Evolutionary conservation across 2,113 vertebrate genomes (phyloP).

Genomic region (Lichenostomus cassidix): DNA sequence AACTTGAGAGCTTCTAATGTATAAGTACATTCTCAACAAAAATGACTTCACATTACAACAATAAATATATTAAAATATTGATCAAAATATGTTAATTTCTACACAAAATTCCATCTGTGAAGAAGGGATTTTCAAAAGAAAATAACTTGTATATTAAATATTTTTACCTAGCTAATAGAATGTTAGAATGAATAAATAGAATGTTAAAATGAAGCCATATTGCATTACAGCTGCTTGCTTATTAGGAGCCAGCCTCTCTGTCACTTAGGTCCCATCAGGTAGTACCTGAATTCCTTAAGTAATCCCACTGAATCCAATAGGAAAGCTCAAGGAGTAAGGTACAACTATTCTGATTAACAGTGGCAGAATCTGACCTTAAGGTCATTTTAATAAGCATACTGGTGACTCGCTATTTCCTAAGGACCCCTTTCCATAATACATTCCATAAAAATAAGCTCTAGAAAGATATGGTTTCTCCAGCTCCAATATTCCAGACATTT

Average conservation of each 20-base stretch:
- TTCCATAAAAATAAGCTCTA: conserved; percentile 49
- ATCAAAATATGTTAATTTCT: background rate
- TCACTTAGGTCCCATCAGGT: background rate
- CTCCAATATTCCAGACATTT: background rate
- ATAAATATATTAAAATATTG: background rate
- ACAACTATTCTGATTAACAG: conserved; percentile 53
- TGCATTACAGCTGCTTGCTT: background rate
- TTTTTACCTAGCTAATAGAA: background rate
- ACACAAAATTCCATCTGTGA: background rate
- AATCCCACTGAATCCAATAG: conserved; percentile 27
- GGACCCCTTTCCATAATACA: background rate
- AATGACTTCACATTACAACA: background rate
- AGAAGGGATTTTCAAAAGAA: background rate
- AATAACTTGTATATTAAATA: background rate
- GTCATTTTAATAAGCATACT: conserved; percentile 61
- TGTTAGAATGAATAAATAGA: background rate
- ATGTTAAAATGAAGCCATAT: background rate
- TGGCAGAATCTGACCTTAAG: conserved; percentile 59
- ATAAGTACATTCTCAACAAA: background rate
- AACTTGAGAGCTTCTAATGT: background rate
- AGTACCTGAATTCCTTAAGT: conserved; percentile 27
- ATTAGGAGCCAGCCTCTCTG: background rate
- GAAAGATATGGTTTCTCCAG: background rate
- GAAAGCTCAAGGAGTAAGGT: conserved; percentile 30
- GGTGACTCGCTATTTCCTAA: conserved; percentile 38